Percentiles rank a stretch among this genome's conserved stretches.
phyloP scores from a whole-genome alignment of 2,888 invertebrate species.

The Epinotia nisella region DNA sequence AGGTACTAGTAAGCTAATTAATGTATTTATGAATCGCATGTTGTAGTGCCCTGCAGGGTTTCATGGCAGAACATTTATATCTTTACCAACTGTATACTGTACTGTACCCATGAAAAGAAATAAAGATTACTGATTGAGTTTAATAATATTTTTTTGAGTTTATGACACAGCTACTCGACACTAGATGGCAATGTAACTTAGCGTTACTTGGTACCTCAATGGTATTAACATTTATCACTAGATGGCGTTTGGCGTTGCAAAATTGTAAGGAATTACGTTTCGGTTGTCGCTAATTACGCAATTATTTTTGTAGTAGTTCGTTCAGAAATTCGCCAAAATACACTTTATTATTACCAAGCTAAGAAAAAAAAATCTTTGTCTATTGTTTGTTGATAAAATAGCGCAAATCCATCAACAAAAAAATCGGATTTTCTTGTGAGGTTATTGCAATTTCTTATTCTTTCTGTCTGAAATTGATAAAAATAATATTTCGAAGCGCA shows the following conservation, averaged over 20 bases:
- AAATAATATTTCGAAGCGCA: background rate
- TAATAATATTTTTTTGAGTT: background rate
- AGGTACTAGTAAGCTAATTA: too few species aligned
- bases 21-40: too few species aligned
- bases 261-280: background rate
- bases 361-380: background rate
- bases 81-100: too few species aligned
- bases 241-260: constrained; percentile 4
- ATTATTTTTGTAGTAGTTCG: background rate
- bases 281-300: background rate
- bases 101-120: too few species aligned
- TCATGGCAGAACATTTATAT: too few species aligned
- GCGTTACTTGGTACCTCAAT: background rate
- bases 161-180: constrained; percentile 7
- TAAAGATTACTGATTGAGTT: too few species aligned
- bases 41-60: too few species aligned
- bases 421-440: background rate
- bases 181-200: constrained; percentile 3
- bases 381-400: background rate
- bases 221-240: background rate
- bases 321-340: background rate
- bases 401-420: background rate
- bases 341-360: background rate
- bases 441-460: too few species aligned
- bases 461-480: background rate